A percentile compares a stretch with the other conserved stretches of the same genome.
These are phyloP conservation scores for Laothoe populi DNA, from an alignment of 2,888 invertebrate genomes.

Conservation along the genomic window DNA sequence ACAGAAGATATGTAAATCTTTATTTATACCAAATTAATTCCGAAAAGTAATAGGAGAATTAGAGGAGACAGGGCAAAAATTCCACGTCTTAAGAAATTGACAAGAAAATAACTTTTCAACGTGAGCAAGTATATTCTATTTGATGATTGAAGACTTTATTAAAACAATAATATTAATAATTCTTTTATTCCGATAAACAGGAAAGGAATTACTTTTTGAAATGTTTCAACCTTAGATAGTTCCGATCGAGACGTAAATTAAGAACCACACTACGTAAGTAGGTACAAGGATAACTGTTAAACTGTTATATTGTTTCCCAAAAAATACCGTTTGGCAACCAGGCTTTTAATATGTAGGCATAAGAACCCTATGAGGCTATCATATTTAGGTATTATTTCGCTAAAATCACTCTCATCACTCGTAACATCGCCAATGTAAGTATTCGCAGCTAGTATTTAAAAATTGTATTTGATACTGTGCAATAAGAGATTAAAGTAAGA, in stretches of 20 bases:
- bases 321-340: background rate
- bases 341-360: too few relatives aligned
- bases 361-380: background rate
- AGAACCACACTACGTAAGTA: too few relatives aligned
- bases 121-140: background rate
- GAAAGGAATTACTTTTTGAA: background rate
- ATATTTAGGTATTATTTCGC: background rate
- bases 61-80: background rate
- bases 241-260: too few relatives aligned
- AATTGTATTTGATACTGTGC: constrained; percentile 5
- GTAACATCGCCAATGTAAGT: background rate
- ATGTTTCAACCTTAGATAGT: too few relatives aligned
- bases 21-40: background rate
- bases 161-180: background rate
- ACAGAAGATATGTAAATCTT: constrained; percentile 14
- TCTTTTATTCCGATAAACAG: too few relatives aligned
- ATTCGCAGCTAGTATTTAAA: background rate
- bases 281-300: too few relatives aligned
- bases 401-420: background rate
- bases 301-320: background rate
- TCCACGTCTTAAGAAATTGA: background rate
- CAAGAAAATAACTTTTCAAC: background rate
- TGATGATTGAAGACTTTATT: background rate
- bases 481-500: constrained; percentile 7
- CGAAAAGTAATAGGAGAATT: background rate